phyloP scores from a whole-genome alignment of 1,140 invertebrate species.

The Acromyrmex echinatior region DNA sequence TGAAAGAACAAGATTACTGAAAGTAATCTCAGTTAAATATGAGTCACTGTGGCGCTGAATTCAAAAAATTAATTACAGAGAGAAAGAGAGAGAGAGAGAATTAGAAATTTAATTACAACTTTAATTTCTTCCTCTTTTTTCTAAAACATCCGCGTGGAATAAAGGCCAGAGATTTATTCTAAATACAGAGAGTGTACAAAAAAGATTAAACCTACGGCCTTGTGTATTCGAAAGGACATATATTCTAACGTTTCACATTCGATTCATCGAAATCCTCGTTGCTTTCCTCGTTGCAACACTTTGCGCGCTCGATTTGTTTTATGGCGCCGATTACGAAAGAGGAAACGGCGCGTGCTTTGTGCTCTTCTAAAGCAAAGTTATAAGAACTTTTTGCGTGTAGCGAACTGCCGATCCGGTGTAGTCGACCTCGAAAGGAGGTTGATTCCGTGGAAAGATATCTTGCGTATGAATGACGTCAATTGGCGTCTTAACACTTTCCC shows the following conservation, averaged over 20 bases:
- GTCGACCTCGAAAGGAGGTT: conserved; percentile 81
- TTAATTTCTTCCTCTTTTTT: neutral
- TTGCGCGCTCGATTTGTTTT: conserved; percentile 50
- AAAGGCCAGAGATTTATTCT: neutral
- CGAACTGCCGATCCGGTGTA: conserved; percentile 67
- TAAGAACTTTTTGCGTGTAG: conserved; percentile 36
- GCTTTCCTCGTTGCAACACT: conserved; percentile 29
- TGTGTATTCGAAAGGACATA: neutral
- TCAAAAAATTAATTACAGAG: neutral
- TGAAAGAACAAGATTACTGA: neutral
- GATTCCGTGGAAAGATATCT: conserved; percentile 79
- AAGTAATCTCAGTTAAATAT: neutral
- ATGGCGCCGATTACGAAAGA: conserved; percentile 55
- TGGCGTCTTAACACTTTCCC: conserved; percentile 81
- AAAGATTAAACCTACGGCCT: neutral
- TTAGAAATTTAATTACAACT: neutral
- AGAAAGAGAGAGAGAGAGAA: no score
- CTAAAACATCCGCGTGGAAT: neutral
- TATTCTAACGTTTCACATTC: neutral
- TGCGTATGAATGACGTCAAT: conserved; percentile 81
- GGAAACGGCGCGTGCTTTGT: conserved; percentile 21
- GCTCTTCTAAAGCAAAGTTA: conserved; percentile 46
- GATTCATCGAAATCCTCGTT: conserved; percentile 15
- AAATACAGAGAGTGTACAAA: neutral
- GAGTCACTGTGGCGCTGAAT: neutral